phyloP scores from a whole-genome alignment of 2,113 vertebrate species.

The Pipa parva region DNA sequence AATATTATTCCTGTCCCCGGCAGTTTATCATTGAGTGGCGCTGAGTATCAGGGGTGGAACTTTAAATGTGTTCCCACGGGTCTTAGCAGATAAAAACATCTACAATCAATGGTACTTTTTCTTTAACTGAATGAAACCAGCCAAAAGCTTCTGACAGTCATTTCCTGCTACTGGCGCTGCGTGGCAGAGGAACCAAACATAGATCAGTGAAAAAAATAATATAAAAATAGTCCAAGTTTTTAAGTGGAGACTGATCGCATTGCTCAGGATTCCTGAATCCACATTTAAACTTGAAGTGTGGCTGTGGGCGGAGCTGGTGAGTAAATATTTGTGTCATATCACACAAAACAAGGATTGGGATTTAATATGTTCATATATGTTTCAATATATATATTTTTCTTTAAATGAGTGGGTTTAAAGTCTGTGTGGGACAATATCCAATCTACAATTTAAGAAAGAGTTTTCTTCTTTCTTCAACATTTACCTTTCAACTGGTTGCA shows the following conservation, averaged over 20 bases:
- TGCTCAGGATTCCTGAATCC: not conserved
- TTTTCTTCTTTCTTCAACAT: too few species aligned
- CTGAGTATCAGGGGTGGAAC: not conserved
- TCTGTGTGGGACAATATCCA: too few species aligned
- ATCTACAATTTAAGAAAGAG: too few species aligned
- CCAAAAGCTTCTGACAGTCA: constrained; percentile 23
- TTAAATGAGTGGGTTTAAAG: too few species aligned
- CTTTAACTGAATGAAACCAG: constrained; percentile 26
- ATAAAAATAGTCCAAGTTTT: not conserved
- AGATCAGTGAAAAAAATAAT: constrained; percentile 13
- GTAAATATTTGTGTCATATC: not conserved
- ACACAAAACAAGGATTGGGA: too few species aligned
- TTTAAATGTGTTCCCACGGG: not conserved
- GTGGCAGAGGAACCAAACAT: constrained; percentile 33
- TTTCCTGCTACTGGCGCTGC: constrained; percentile 41
- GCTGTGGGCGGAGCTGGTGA: constrained; percentile 10
- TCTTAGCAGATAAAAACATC: not conserved
- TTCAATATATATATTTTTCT: too few species aligned
- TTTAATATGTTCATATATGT: too few species aligned
- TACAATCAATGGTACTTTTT: not conserved
- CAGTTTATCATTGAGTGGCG: not conserved
- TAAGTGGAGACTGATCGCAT: not conserved
- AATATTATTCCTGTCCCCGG: too few species aligned
- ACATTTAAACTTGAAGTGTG: constrained; percentile 17
- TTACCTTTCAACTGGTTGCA: too few species aligned